Conservation (phyloP, 2,797 vertebrate species). For the Caiman crocodilus region DNA sequence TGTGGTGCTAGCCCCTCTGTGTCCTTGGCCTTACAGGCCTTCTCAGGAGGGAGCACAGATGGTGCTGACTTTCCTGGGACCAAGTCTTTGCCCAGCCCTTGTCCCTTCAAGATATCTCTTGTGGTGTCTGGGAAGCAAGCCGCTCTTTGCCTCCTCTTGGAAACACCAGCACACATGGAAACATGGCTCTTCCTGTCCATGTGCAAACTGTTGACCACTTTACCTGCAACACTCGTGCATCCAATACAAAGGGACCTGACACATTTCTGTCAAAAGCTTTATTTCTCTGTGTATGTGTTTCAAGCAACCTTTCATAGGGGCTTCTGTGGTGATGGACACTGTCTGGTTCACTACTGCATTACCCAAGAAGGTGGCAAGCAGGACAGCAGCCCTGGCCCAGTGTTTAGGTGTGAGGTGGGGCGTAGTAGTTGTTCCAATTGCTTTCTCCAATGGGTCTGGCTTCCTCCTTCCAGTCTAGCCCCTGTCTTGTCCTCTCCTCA, state of each 20-base stretch:
- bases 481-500: rapidly evolving
- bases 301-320: neutral
- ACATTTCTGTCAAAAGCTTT: conserved; percentile 49
- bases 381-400: neutral
- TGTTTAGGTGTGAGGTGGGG: neutral
- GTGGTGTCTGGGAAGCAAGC: neutral
- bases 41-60: neutral
- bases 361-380: neutral
- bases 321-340: neutral
- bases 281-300: conserved; percentile 10
- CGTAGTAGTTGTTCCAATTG: neutral
- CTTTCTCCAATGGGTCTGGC: neutral
- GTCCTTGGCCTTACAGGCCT: neutral
- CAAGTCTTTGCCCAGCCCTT: rapidly evolving
- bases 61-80: rapidly evolving
- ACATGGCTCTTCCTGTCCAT: neutral
- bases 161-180: rapidly evolving
- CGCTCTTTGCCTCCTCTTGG: neutral
- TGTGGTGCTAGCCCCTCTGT: rapidly evolving
- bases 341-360: too few relatives aligned
- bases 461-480: neutral
- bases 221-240: neutral
- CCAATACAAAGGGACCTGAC: neutral
- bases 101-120: neutral
- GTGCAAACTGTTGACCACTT: neutral